These are phyloP conservation scores for Eupithecia pulchellata DNA, from an alignment of 2,888 invertebrate species.

Conservation along the genomic window DNA sequence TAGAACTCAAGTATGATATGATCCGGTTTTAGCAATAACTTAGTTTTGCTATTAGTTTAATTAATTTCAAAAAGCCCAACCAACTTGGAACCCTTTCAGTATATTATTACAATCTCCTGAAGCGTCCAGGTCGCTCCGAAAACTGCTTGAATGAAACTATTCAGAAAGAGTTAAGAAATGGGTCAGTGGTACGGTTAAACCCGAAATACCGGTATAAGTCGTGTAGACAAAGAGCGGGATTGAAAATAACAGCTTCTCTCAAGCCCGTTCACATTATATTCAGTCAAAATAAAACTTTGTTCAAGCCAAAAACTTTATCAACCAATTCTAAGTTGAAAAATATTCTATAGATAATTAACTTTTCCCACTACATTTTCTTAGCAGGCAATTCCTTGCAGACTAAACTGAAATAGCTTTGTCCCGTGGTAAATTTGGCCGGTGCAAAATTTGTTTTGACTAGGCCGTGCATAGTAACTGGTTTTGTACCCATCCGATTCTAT, in stretches of 20 bases:
- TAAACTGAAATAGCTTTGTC: neutral
- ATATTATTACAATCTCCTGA: conserved; percentile 1
- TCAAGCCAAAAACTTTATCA: too few species aligned
- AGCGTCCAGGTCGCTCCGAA: neutral
- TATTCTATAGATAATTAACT: neutral
- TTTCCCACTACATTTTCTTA: neutral
- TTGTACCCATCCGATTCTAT: neutral
- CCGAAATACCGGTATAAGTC: neutral
- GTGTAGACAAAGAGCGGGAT: too few species aligned
- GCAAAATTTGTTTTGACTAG: neutral
- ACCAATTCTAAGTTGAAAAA: too few species aligned
- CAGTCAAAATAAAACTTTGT: too few species aligned
- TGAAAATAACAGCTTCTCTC: too few species aligned
- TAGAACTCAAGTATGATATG: neutral
- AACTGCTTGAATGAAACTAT: neutral
- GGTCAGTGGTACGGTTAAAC: neutral
- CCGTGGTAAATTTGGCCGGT: neutral
- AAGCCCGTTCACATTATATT: too few species aligned
- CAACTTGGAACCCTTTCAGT: conserved; percentile 1
- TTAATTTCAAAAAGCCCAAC: conserved; percentile 3
- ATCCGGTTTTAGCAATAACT: conserved; percentile 1
- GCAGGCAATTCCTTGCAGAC: neutral
- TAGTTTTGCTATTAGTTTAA: conserved; percentile 10
- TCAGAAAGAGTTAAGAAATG: conserved; percentile 5
- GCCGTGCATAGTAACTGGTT: neutral